Evolutionary conservation across 2,113 vertebrate genomes (phyloP).

Genomic region (Crypturellus undulatus): DNA sequence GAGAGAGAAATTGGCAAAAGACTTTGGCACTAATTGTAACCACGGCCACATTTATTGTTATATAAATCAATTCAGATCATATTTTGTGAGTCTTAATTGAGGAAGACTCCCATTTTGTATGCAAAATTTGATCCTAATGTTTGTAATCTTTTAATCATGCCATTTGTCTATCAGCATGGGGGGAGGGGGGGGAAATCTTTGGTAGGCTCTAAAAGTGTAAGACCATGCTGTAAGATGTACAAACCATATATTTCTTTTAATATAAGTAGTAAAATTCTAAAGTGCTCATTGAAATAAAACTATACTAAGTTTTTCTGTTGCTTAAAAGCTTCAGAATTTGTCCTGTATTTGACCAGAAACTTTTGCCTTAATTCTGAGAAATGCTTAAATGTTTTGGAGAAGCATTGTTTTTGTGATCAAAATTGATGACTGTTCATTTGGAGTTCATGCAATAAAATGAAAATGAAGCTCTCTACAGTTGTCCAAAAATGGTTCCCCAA

Average conservation of each 20-base stretch:
- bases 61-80: slow-evolving; percentile 45
- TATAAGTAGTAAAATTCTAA: neutral
- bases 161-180: neutral
- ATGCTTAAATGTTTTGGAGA: neutral
- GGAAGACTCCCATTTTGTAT: neutral
- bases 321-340: slow-evolving; percentile 14
- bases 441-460: neutral
- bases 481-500: neutral
- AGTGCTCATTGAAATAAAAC: slow-evolving; percentile 16
- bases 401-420: neutral
- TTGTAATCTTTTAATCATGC: neutral
- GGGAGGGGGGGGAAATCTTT: neutral
- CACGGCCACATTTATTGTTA: slow-evolving; percentile 17
- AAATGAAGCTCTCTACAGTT: neutral
- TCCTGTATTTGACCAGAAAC: neutral
- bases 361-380: neutral
- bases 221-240: neutral
- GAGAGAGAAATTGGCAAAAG: slow-evolving; percentile 37
- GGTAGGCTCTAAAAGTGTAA: neutral
- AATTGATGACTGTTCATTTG: neutral
- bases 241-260: neutral
- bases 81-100: slow-evolving; percentile 37
- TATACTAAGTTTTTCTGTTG: neutral
- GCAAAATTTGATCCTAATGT: neutral
- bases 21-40: slow-evolving; percentile 27